These are phyloP conservation scores for Spea multiplicata DNA, from an alignment of 2,113 vertebrate genomes.

Conservation along the genomic window DNA sequence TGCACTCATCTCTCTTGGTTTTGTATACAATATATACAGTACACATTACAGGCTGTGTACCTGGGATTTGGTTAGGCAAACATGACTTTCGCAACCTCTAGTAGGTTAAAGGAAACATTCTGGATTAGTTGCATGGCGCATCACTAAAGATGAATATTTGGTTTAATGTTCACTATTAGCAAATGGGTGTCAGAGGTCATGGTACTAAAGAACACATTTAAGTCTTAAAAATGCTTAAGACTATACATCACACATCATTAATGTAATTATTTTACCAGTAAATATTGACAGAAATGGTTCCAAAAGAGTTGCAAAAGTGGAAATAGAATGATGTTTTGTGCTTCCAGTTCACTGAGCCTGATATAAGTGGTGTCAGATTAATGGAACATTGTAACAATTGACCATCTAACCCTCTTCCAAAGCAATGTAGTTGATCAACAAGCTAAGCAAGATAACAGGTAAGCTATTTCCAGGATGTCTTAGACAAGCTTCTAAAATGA, in stretches of 20 bases:
- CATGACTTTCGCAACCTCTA: too few relatives aligned
- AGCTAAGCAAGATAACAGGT: too few relatives aligned
- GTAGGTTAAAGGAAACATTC: neutral
- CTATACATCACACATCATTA: neutral
- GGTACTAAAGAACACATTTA: neutral
- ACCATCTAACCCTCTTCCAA: too few relatives aligned
- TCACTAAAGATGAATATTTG: neutral
- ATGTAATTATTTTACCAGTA: neutral
- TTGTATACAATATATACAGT: conserved; percentile 4
- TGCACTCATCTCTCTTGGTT: conserved; percentile 8
- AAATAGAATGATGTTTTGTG: neutral
- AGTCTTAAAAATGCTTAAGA: too few relatives aligned
- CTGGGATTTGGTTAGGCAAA: too few relatives aligned
- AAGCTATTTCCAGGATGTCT: too few relatives aligned
- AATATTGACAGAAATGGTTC: neutral
- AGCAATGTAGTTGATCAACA: too few relatives aligned
- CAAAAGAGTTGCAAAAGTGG: neutral
- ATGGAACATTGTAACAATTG: neutral
- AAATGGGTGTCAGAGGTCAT: neutral
- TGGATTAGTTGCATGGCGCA: neutral
- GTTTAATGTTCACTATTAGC: neutral
- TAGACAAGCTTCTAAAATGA: too few relatives aligned
- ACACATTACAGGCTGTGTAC: neutral
- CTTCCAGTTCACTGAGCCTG: neutral
- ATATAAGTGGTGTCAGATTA: neutral